A percentile compares a stretch with the other conserved stretches of the same genome.
phyloP scores from a whole-genome alignment of 2,113 vertebrate species.

The Cygnus buccinator region DNA sequence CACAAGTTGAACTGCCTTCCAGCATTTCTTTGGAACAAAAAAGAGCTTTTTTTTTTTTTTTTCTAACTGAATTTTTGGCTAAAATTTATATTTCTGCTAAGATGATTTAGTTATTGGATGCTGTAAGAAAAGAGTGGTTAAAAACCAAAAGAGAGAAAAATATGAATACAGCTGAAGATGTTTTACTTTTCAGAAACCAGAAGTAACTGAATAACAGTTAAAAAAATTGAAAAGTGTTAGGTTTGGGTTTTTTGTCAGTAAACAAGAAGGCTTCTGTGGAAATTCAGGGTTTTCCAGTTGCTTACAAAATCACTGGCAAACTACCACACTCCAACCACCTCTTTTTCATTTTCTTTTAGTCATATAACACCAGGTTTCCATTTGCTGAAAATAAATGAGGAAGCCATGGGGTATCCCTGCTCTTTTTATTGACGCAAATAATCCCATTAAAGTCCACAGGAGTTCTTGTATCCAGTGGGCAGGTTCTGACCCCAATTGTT shows the following conservation, averaged over 20 bases:
- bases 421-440: conserved; percentile 17
- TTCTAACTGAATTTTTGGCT: background rate
- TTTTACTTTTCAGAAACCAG: background rate
- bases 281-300: background rate
- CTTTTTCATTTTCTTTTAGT: conserved; percentile 48
- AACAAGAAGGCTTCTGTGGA: background rate
- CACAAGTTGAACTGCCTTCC: background rate
- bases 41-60: background rate
- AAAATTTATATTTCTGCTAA: conserved; percentile 45
- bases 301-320: background rate
- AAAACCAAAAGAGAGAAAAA: conserved; percentile 17
- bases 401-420: conserved; percentile 34
- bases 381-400: conserved; percentile 58
- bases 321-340: background rate
- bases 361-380: conserved; percentile 58
- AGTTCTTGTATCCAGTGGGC: conserved; percentile 44
- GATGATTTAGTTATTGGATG: background rate
- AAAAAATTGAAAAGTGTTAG: background rate
- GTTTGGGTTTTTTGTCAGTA: background rate
- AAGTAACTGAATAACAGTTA: background rate
- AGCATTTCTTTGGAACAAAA: background rate
- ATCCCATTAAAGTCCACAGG: conserved; percentile 61
- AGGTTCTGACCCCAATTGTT: conserved; percentile 68
- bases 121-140: background rate
- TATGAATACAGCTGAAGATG: background rate